phyloP scores from a whole-genome alignment of 2,888 invertebrate genomes.

The Pollenia labialis region DNA sequence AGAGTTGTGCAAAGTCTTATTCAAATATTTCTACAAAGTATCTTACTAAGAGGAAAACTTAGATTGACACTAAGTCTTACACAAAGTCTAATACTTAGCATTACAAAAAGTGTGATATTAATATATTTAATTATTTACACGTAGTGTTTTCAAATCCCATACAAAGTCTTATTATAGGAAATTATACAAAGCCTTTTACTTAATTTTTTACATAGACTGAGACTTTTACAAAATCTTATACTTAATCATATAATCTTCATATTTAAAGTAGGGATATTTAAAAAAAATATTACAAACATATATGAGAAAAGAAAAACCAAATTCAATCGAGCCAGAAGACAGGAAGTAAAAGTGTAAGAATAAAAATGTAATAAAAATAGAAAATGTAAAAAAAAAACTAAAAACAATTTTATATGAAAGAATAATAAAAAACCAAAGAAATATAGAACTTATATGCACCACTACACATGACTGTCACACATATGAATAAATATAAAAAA shows the following conservation, averaged over 20 bases:
- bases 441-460: conserved; percentile 60
- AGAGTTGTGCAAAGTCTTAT: no score
- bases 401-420: conserved; percentile 42
- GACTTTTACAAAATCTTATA: no score
- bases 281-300: conserved; percentile 7
- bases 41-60: no score
- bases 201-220: no score
- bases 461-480: conserved; percentile 62
- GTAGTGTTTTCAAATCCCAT: no score
- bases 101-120: no score
- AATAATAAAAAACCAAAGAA: conserved; percentile 37
- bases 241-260: not conserved
- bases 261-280: conserved; percentile 3
- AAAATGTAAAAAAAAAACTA: conserved; percentile 22
- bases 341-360: conserved; percentile 66
- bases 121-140: no score
- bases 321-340: conserved; percentile 57
- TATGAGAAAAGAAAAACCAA: conserved; percentile 23
- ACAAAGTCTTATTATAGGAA: no score
- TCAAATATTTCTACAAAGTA: no score
- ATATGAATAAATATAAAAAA: conserved; percentile 32
- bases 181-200: no score
- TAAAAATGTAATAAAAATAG: conserved; percentile 53
- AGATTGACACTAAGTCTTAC: no score
- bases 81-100: no score